Conservation (phyloP, 2,113 vertebrate genomes). For the Oncorhynchus keta region DNA sequence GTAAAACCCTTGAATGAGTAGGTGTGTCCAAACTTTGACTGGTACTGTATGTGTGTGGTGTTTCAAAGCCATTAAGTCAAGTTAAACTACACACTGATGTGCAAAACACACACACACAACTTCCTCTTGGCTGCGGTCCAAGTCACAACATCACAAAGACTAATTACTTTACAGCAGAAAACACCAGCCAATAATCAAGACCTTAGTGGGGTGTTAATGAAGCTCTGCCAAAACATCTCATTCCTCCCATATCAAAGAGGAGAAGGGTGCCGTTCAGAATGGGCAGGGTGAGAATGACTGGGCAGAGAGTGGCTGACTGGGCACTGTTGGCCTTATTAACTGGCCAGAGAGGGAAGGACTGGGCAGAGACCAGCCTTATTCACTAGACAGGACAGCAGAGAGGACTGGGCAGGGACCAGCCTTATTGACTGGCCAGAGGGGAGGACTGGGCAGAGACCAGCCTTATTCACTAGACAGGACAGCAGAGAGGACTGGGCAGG, state of each 20-base stretch:
- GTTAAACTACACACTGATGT: slow-evolving; percentile 54
- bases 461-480: no score
- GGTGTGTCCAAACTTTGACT: not conserved
- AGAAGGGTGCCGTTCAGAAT: not conserved
- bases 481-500: no score
- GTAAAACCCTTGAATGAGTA: no score
- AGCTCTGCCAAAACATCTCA: slow-evolving; percentile 4
- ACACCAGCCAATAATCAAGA: slow-evolving; percentile 38
- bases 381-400: no score
- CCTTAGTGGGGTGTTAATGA: slow-evolving; percentile 10
- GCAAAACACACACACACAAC: slow-evolving; percentile 14
- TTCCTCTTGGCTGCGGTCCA: slow-evolving; percentile 29
- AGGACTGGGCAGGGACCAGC: no score
- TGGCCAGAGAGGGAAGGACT: no score
- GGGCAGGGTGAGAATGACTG: not conserved
- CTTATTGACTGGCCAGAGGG: no score
- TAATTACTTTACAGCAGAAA: slow-evolving; percentile 20
- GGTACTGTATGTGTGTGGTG: no score
- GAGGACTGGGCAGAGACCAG: no score
- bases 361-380: no score
- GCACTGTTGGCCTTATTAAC: no score
- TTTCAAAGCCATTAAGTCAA: slow-evolving; percentile 65
- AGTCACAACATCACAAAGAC: slow-evolving; percentile 21
- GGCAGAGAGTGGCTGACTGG: no score
- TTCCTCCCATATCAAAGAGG: not conserved